These are phyloP conservation scores for Leptonema lineaticorne DNA, from an alignment of 1,140 invertebrate species.

Conservation along the genomic window DNA sequence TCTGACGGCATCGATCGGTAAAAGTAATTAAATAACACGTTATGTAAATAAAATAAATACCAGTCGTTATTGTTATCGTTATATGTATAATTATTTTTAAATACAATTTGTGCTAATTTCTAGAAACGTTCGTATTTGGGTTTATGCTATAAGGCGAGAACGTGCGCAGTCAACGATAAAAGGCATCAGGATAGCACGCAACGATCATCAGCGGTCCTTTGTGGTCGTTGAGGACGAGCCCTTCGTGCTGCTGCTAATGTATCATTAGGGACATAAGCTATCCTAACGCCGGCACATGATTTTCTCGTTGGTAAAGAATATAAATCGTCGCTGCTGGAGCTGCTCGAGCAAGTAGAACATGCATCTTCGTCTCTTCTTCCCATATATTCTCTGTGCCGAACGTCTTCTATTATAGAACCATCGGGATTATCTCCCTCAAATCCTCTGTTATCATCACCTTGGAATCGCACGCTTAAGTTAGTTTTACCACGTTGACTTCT, in stretches of 20 bases:
- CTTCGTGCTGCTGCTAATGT: conserved; percentile 75
- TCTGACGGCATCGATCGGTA: neutral
- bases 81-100: neutral
- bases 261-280: conserved; percentile 88
- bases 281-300: conserved; percentile 82
- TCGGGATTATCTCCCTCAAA: conserved; percentile 59
- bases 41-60: conserved; percentile 15
- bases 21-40: neutral
- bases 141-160: conserved; percentile 32
- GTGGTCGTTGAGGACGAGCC: conserved; percentile 56
- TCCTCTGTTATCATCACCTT: conserved; percentile 62
- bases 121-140: conserved; percentile 34
- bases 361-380: conserved; percentile 53
- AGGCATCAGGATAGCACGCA: conserved; percentile 69
- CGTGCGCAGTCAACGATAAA: conserved; percentile 37
- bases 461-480: conserved; percentile 63
- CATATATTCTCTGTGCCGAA: conserved; percentile 30
- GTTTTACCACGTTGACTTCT: conserved; percentile 43
- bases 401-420: conserved; percentile 42
- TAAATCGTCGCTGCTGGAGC: conserved; percentile 79
- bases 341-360: conserved; percentile 85
- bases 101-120: conserved; percentile 22
- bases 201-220: conserved; percentile 60
- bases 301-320: conserved; percentile 77
- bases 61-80: conserved; percentile 21